These are phyloP conservation scores for Mycetomoellerius zeteki DNA, from an alignment of 1,140 invertebrate species.

Conservation along the genomic window DNA sequence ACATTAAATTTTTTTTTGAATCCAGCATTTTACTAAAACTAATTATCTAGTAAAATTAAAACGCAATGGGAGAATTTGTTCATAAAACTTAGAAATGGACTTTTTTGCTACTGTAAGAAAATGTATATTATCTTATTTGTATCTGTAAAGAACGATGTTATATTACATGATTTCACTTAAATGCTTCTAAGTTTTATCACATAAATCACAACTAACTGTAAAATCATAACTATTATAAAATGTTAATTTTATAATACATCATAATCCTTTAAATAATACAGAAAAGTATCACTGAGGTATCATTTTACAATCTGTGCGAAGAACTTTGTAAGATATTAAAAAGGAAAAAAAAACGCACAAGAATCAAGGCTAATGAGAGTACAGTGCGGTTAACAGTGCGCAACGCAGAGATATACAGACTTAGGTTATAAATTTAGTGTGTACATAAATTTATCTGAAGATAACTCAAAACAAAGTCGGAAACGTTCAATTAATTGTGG, in stretches of 20 bases:
- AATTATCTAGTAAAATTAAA: conserved; percentile 3
- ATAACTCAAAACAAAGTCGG: no score
- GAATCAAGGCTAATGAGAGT: no score
- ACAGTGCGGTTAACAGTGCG: no score
- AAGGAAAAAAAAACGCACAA: no score
- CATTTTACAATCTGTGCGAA: background rate
- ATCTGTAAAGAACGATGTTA: background rate
- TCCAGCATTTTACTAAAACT: background rate
- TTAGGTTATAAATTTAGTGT: no score
- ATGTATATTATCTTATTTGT: background rate
- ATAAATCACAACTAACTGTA: conserved; percentile 7
- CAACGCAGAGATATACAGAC: no score
- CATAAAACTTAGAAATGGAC: background rate
- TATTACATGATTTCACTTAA: conserved; percentile 23
- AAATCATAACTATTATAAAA: background rate
- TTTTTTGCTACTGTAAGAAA: conserved; percentile 11
- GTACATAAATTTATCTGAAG: no score
- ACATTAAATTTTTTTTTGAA: no score
- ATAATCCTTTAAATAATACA: conserved; percentile 16
- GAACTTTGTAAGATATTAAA: background rate
- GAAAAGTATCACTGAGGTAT: conserved; percentile 1
- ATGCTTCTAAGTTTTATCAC: conserved; percentile 27
- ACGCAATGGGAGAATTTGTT: background rate
- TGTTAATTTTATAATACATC: background rate
- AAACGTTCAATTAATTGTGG: no score